A percentile compares a stretch with the other conserved stretches of the same genome.
These are phyloP conservation scores for Enteromius unitaeniatus DNA, from an alignment of 2,797 vertebrate species.

Conservation along the genomic window DNA sequence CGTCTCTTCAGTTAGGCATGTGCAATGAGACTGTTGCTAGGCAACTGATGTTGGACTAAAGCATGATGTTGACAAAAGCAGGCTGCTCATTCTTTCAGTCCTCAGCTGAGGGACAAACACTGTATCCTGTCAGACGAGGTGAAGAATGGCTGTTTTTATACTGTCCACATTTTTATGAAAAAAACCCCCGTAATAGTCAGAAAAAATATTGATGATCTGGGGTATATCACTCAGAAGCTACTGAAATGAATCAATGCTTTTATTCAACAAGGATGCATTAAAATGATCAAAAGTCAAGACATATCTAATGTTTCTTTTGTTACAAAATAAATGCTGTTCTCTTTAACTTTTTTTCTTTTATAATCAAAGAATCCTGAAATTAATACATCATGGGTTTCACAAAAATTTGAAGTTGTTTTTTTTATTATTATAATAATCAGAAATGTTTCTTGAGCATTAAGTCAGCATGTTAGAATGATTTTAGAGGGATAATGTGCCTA, in stretches of 20 bases:
- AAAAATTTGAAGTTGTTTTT: background rate
- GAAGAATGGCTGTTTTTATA: slow-evolving; percentile 7
- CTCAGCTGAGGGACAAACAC: slow-evolving; percentile 1
- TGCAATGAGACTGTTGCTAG: slow-evolving; percentile 55
- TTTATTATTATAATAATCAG: background rate
- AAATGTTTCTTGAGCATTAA: background rate
- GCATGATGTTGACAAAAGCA: slow-evolving; percentile 35
- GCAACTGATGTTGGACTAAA: slow-evolving; percentile 53
- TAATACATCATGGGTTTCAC: background rate
- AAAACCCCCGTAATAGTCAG: background rate
- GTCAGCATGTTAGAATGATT: background rate
- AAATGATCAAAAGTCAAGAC: background rate
- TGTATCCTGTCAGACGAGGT: background rate
- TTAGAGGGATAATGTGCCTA: background rate
- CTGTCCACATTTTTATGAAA: background rate
- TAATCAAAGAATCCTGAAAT: background rate
- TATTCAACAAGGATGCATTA: background rate
- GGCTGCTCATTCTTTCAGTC: background rate
- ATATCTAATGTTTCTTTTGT: background rate
- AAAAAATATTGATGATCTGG: background rate
- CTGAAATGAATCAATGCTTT: background rate
- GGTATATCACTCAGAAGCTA: background rate
- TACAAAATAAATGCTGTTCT: background rate
- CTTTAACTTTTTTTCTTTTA: background rate
- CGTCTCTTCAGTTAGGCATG: slow-evolving; percentile 22